These are phyloP conservation scores for Anas georgica DNA, from an alignment of 2,797 vertebrate genomes.

Conservation along the genomic window DNA sequence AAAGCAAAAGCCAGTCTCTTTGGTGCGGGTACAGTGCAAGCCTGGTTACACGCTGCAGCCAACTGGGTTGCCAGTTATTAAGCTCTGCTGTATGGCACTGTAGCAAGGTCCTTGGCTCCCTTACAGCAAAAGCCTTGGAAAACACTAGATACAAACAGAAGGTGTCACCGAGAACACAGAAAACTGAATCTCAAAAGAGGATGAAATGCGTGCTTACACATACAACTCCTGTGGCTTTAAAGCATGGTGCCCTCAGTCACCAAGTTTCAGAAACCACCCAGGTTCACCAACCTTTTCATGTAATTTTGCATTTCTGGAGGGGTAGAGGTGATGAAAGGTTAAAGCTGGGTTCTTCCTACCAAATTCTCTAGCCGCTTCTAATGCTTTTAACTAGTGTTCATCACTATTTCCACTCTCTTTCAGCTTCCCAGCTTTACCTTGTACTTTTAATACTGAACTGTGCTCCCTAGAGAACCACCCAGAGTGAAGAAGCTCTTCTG, in stretches of 20 bases:
- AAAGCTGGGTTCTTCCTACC: background rate
- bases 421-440: background rate
- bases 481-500: background rate
- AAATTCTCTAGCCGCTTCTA: background rate
- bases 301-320: background rate
- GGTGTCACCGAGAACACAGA: background rate
- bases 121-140: background rate
- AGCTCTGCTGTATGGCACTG: background rate
- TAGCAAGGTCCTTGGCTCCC: background rate
- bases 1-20: background rate
- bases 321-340: background rate
- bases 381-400: background rate
- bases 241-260: background rate
- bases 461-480: background rate
- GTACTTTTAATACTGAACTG: background rate
- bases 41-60: fast-evolving
- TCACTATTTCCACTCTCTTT: background rate
- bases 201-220: background rate
- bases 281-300: background rate
- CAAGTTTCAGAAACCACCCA: background rate
- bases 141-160: background rate
- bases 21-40: background rate
- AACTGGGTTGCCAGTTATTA: background rate
- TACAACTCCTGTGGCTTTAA: background rate
- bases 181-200: background rate